Evolutionary conservation across 2,797 vertebrate genomes (phyloP), one percentile per base, ranked within the genome.

Genomic region (Acrocephalus scirpaceus): DNA sequence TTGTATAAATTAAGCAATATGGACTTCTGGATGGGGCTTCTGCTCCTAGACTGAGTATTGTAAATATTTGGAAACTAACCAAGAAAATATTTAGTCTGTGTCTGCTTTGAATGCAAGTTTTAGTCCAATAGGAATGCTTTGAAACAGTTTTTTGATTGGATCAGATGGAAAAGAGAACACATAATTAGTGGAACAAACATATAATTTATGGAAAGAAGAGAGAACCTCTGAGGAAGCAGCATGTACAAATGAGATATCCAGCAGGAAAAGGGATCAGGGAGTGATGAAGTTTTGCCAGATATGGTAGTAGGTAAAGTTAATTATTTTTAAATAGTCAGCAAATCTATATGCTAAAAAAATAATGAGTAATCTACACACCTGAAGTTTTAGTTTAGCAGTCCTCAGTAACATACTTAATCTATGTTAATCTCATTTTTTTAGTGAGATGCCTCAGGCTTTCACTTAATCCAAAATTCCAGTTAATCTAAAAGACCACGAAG

Each of bases 381-480:
- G 58, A 93, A 45, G 42, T 81, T 96, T 96, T 78, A 82, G 60
- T 86, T 90, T 70, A 95, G 78, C 83, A 82, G 34, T 76, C 92
- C 82, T 91, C 56, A 88, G 58, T 75, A 95, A 70, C 57, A 85
- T 45, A 77, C 58, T 92, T 70, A 57, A 30, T 38, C 62, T 80
- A 56, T 36, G 36, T 79, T 94, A 93, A 90, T 91, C 38, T 89
- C 32, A 76, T 94, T 84, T 90, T 85, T 51, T 88, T 90, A 95
- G 88, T 60, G 65, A 88, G 87, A 90, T 75, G 93, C 94, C 88
- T 78, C 70, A 85, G 94, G 94, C 88, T 86, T 76, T 82, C 74
- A 94, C 93, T 95, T 93, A 95, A 82, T 92, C 67, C 83, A 93
- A 94, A 95, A 94, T 93, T 93, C 71, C 82, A 90, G 74, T 92